Base-by-base conservation (phyloP, 2,797 vertebrate genomes). In the Lagorchestes hirsutus region DNA sequence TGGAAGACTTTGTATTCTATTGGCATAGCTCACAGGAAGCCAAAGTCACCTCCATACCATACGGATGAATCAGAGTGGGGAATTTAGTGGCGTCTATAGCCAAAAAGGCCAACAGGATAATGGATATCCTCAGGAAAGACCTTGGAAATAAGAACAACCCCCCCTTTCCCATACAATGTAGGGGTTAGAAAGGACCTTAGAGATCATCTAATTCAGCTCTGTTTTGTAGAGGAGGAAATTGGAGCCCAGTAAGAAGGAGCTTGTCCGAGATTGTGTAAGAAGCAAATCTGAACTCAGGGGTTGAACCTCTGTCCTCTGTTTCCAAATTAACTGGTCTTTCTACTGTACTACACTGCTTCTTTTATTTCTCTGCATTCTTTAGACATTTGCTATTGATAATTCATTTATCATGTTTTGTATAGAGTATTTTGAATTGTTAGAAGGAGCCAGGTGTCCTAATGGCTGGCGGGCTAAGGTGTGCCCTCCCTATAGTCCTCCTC, bases 91-190 rank as follows among this genome's bases (percentile, higher is more conserved):
- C 0, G 40, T 24, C 74, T 46, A 87, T 87, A 87, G 40, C 74
- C 40, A 87, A 87, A 87, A 87, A 87, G 40, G 46, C 74, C 74
- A 46, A 87, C 74, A 87, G 74, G 74, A 87, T 87, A 87, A 87
- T 87, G 40, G 74, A 87, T 40, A 87, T 87, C 74, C 74, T 87
- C 74, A 87, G 74, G 74, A 87, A 87, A 87, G 74, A 10, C 74
- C 74, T 87, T 87, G 74, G 74, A 87, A 87, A 87, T 46, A 40
- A 87, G 74, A 87, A 87, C 74, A 87, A 87, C 24, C 2, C 18
- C 34, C 62, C 74, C 40, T 50, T 87, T 87, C 74, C 74, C 40
- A 46, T 46, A 87, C 40, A 87, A 87, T 46, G 13, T 82, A n/a
- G 46, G 67, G 13, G n/a, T 82, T 46, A 24, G 40, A 46, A 24